Evolutionary conservation across 2,888 invertebrate genomes (phyloP).

Genomic region (Lutraria lutraria): DNA sequence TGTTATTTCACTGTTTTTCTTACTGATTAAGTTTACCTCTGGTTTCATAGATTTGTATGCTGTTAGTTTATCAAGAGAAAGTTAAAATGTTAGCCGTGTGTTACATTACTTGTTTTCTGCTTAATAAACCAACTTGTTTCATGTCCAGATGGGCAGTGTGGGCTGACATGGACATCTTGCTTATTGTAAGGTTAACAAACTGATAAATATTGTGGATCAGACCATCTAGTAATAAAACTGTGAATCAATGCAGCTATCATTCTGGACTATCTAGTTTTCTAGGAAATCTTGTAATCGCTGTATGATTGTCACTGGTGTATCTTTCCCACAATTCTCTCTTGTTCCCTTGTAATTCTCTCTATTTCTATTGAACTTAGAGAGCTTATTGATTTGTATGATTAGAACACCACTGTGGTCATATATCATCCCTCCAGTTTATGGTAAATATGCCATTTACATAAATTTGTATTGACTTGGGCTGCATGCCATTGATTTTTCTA

Average conservation of each 20-base stretch:
- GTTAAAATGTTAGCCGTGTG: too few species aligned
- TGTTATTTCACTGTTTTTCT: too few species aligned
- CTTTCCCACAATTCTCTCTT: neutral
- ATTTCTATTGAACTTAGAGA: slow-evolving; percentile 22
- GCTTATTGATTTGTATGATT: slow-evolving; percentile 44
- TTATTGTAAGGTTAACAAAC: slow-evolving; percentile 10
- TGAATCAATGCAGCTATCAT: neutral
- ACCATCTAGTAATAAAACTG: slow-evolving; percentile 4
- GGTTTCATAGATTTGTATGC: too few species aligned
- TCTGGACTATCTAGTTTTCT: neutral
- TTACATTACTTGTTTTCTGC: too few species aligned
- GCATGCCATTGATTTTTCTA: slow-evolving; percentile 55
- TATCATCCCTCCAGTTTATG: slow-evolving; percentile 47
- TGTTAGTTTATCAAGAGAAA: too few species aligned
- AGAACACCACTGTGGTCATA: slow-evolving; percentile 40
- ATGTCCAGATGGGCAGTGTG: neutral
- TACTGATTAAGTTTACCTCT: too few species aligned
- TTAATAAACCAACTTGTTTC: neutral
- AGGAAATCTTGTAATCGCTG: neutral
- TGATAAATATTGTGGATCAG: slow-evolving; percentile 1
- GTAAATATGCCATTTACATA: slow-evolving; percentile 62
- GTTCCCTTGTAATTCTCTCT: slow-evolving; percentile 8
- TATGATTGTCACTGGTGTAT: slow-evolving; percentile 17
- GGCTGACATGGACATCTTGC: slow-evolving; percentile 10
- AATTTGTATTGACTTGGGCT: slow-evolving; percentile 44